Base-by-base conservation (phyloP, 2,888 invertebrate species). In the Drosophila anomalata region DNA sequence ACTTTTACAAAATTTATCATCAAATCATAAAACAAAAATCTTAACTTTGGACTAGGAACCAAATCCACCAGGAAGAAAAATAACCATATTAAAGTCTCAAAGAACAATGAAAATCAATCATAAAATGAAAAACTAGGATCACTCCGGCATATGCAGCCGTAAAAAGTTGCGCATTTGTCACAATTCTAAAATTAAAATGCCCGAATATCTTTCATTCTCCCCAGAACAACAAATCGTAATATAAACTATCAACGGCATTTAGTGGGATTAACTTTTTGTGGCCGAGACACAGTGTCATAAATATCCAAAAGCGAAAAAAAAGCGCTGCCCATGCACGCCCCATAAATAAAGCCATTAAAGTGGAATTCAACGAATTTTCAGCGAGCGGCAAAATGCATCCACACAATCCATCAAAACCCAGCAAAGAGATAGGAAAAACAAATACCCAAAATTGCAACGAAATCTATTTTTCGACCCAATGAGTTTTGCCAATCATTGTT, bases 181-280 rank as follows among this genome's bases (percentile, higher is more conserved):
- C 77, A 47, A 56, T 70, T 63, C 84, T 61, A 65, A 74, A 68
- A 79, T 47, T 66, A 63, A 54, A 57, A 50, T 8, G 12, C 59
- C 44, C 12, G 31, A 55, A 36, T 48, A 69, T 68, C 47, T 53
- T 26, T 33, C 46, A 67, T 39, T 31, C 42, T n/a, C 17, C n/a
- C 41, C 33, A 33, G 50, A 33, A 56, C 52, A 74, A 70, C 74
- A 70, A 70, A 70, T 75, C 69, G 70, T 71, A 86, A 82, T 83
- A 87, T 87, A 88, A 88, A 85, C 88, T 89, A 87, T 88, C 81
- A 87, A 70, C 80, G 76, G 84, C 88, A 86, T 89, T 90, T 89
- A 80, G 81, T 76, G 75, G 87, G 78, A 87, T 89, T 89, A 87
- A 76, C 79, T 75, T 79, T 79, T 78, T 79, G 83, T 76, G 84